A percentile compares a stretch with the other conserved stretches of the same genome.
Conservation (phyloP, 2,113 vertebrate genomes). For the Vulpes lagopus region DNA sequence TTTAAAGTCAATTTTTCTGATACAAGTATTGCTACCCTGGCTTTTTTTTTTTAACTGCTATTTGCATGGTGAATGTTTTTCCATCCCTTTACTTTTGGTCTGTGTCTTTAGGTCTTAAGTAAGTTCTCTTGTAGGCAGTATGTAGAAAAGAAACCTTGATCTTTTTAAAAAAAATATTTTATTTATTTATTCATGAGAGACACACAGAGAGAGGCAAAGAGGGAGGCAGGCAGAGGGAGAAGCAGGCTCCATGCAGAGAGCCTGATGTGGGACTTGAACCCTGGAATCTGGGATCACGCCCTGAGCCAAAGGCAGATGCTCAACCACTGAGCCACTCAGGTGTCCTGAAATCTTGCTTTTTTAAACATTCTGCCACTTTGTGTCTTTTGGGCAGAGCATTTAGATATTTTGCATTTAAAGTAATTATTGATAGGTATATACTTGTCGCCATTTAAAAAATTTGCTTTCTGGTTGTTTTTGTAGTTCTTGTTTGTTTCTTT, state of each 20-base stretch:
- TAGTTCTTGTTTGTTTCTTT: not conserved
- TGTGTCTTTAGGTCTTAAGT: not conserved
- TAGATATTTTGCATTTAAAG: not conserved
- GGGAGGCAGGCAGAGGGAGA: too few species aligned
- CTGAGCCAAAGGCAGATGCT: too few species aligned
- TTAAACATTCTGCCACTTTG: not conserved
- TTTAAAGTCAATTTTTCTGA: not conserved
- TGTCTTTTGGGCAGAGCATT: not conserved
- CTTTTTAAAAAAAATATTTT: too few species aligned
- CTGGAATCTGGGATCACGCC: too few species aligned
- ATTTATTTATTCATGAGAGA: too few species aligned
- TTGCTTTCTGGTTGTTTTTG: not conserved
- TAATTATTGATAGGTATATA: not conserved
- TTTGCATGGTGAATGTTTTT: not conserved
- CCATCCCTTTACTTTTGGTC: not conserved
- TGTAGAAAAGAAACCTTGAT: not conserved
- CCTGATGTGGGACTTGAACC: too few species aligned
- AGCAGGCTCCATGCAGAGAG: too few species aligned
- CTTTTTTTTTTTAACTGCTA: not conserved
- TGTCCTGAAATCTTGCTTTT: not conserved
- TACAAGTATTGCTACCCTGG: not conserved
- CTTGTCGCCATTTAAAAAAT: not conserved
- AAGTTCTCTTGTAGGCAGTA: not conserved
- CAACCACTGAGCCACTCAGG: too few species aligned
- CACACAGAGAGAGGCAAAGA: too few species aligned